These are phyloP conservation scores for Pholis gunnellus DNA, from an alignment of 2,113 vertebrate genomes.

Conservation along the genomic window DNA sequence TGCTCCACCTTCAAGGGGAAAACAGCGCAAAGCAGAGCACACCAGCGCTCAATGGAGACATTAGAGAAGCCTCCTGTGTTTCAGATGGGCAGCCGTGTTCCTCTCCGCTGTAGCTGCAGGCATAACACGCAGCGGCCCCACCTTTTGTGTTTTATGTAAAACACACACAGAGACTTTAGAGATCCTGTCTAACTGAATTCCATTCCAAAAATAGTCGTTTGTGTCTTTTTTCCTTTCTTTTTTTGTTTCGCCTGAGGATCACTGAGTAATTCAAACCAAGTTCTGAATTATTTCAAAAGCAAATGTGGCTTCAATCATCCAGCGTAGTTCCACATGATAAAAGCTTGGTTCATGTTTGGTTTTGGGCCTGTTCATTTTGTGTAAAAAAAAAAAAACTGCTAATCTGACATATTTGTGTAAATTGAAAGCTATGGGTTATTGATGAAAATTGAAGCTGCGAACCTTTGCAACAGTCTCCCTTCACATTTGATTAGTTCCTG, in stretches of 20 bases:
- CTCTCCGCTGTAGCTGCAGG: slow-evolving; percentile 17
- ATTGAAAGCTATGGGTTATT: not conserved
- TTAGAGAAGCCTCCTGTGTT: slow-evolving; percentile 19
- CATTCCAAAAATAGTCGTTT: not conserved
- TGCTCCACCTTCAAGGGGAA: not conserved
- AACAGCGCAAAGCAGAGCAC: slow-evolving; percentile 12
- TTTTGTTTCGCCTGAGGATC: not conserved
- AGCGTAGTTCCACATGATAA: not conserved
- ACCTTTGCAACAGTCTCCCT: not conserved
- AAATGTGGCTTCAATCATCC: not conserved
- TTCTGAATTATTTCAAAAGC: not conserved
- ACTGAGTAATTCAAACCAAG: not conserved
- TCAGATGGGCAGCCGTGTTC: slow-evolving; percentile 26
- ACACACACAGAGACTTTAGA: not conserved
- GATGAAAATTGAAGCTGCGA: not conserved
- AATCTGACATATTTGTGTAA: not conserved
- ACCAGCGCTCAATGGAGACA: slow-evolving; percentile 28
- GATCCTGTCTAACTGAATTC: not conserved
- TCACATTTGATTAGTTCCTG: not conserved
- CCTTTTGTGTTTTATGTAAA: slow-evolving; percentile 8
- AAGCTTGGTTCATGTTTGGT: not conserved
- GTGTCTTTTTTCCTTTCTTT: not conserved
- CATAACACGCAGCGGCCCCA: not conserved
- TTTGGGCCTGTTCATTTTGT: not conserved
- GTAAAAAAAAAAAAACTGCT: not conserved